Base-by-base conservation (phyloP, 1,140 invertebrate genomes). In the Hirudo medicinalis region DNA sequence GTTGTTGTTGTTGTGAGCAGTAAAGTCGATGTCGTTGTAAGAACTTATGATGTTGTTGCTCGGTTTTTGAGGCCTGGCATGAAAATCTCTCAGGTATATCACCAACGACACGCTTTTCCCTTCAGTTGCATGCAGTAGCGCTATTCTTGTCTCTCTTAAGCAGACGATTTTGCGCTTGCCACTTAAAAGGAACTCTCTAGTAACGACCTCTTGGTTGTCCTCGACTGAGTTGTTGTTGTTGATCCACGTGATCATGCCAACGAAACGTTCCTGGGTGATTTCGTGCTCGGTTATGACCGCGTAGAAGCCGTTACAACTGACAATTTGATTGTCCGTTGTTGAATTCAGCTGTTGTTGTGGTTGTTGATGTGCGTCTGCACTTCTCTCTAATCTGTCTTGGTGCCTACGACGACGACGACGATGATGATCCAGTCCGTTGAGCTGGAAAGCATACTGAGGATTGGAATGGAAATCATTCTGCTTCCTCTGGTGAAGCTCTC, bases 1-100 rank as follows among this genome's bases (percentile, higher is more conserved):
- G 13, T 63, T 63, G 57, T 63, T 63, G 57, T 63, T n/a, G 57
- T 32, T 63, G 57, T 63, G 22, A 49, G 43, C 43, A 49, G 43
- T 15, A 17, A 49, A 49, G 22, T 63, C 29, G 19, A 25, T 63
- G 57, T 63, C 29, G 57, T 63, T 63, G 57, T 25, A 63, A 20
- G 57, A 6, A 25, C 17, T 63, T 4, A 5, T 63, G 57, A 8
- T 63, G 29, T 63, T 63, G 57, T 63, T 63, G 57, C 3, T 25
- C 22, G 22, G 9, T 63, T 63, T 13, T 22, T 22, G 22, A 13
- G 57, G 57, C 22, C 29, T 63, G 19, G 13, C 57, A 1, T 63
- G 22, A 63, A 25, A 32, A 22, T 63, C 29, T 9, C 29, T 63
- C 9, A 63, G 22, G 29, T 63, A 11, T 22, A 63, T 20, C 13